These are phyloP conservation scores for Bos indicus DNA, from an alignment of 2,113 vertebrate species.

Conservation along the genomic window DNA sequence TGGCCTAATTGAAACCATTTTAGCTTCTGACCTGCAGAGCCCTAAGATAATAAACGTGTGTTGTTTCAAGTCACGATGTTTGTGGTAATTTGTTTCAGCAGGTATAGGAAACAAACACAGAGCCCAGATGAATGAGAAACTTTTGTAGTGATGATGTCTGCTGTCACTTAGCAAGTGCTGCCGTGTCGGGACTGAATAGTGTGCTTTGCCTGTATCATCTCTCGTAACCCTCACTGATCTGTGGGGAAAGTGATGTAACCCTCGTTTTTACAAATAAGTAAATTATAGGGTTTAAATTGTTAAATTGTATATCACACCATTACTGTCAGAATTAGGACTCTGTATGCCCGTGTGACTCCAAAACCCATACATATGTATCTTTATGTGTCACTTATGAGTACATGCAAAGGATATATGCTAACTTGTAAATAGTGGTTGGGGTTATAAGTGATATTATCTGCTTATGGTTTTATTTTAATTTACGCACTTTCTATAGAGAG, in stretches of 20 bases:
- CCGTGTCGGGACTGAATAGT: accelerated
- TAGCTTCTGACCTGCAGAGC: neutral
- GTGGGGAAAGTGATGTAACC: neutral
- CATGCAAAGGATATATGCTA: neutral
- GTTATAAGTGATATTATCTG: neutral
- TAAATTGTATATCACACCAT: neutral
- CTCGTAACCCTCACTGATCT: neutral
- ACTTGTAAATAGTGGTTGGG: neutral
- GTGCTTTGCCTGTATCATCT: neutral
- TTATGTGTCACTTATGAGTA: neutral
- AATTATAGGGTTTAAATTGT: neutral
- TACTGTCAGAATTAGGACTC: neutral
- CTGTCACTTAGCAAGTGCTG: neutral
- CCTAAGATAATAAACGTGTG: neutral
- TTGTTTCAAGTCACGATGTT: neutral
- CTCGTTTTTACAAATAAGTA: neutral
- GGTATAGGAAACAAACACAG: neutral
- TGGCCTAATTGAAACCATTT: neutral
- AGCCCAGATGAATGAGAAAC: neutral
- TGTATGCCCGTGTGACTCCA: neutral
- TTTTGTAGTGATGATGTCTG: neutral
- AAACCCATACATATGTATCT: neutral
- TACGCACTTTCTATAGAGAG: neutral
- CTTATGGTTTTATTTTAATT: neutral
- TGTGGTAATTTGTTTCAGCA: neutral